A percentile compares a stretch with the other conserved stretches of the same genome.
phyloP scores from a whole-genome alignment of 2,797 vertebrate genomes.

The Phrynocephalus forsythii region DNA sequence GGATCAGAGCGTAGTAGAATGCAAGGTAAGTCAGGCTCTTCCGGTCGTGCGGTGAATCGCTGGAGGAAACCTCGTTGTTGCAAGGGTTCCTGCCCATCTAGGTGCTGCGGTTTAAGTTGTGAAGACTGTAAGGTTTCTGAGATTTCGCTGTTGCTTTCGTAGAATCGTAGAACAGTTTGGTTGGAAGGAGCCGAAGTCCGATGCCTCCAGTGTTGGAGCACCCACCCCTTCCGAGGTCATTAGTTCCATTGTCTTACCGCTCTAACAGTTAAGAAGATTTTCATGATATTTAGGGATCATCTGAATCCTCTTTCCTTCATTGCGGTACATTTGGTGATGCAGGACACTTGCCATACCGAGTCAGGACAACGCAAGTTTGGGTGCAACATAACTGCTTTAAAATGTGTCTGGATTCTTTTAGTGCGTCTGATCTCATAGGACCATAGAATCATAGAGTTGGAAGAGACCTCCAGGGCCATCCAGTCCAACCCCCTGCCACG shows the following conservation, averaged over 20 bases:
- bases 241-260: too few species aligned
- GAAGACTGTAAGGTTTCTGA: not conserved
- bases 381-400: not conserved
- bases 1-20: conserved; percentile 98
- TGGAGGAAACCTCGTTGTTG: accelerated
- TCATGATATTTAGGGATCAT: too few species aligned
- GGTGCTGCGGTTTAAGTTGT: not conserved
- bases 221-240: too few species aligned
- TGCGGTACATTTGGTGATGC: not conserved
- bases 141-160: not conserved
- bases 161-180: too few species aligned
- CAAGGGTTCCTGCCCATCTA: not conserved
- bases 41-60: not conserved
- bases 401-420: too few species aligned
- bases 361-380: not conserved
- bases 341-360: not conserved
- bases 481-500: too few species aligned
- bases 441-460: too few species aligned
- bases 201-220: too few species aligned
- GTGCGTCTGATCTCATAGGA: too few species aligned
- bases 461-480: too few species aligned
- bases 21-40: conserved; percentile 88
- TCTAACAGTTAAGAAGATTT: too few species aligned
- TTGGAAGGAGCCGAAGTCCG: too few species aligned
- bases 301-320: not conserved